These are phyloP conservation scores for Tiliacea citrago DNA, from an alignment of 2,888 invertebrate genomes.

Conservation along the genomic window DNA sequence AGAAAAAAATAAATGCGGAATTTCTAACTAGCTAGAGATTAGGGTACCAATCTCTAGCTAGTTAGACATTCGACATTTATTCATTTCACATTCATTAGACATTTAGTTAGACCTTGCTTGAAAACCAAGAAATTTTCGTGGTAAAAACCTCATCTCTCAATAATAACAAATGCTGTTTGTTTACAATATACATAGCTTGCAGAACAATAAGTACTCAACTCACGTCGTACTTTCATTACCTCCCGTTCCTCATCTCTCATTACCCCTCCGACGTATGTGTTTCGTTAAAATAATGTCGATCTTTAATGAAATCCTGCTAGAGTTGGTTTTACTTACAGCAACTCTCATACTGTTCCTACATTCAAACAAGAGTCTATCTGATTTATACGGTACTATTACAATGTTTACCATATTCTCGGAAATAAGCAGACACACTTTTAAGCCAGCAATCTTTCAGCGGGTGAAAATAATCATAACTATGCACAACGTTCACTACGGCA, in stretches of 20 bases:
- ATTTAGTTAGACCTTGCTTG: no score
- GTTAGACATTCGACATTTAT: neutral
- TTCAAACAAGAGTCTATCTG: neutral
- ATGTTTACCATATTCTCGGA: neutral
- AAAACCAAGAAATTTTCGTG: neutral
- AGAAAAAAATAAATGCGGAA: no score
- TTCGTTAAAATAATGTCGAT: neutral
- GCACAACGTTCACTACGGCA: neutral
- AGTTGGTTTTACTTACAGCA: neutral
- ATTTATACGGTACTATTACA: neutral
- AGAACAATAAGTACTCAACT: neutral
- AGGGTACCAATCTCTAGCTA: neutral
- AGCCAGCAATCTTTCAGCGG: neutral
- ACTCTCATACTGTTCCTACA: neutral
- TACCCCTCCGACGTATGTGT: constrained; percentile 24
- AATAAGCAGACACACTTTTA: neutral
- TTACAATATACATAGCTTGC: neutral
- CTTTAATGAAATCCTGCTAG: neutral
- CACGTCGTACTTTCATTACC: constrained; percentile 27
- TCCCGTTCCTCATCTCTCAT: constrained; percentile 19
- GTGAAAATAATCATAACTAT: neutral
- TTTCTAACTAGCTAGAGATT: no score
- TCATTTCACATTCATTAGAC: no score
- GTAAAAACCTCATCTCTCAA: neutral
- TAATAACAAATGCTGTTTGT: neutral